Conservation (phyloP, 2,113 vertebrate genomes). For the Chloroceryle aenea region DNA sequence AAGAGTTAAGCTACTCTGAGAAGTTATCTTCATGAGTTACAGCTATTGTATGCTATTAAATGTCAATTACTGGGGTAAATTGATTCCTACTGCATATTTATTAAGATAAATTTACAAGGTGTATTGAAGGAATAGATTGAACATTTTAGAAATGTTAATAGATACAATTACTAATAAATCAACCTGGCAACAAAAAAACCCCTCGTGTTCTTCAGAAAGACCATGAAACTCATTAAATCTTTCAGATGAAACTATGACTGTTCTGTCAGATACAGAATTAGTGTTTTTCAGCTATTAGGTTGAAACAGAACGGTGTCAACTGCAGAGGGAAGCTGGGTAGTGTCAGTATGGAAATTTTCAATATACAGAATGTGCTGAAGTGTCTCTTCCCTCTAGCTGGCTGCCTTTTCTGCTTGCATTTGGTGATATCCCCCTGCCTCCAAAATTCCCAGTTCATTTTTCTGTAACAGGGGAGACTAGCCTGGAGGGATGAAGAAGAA, state of each 20-base stretch:
- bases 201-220: conserved; percentile 27
- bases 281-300: neutral
- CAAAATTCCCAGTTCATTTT: neutral
- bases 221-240: conserved; percentile 18
- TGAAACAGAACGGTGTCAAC: neutral
- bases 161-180: conserved; percentile 56
- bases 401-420: neutral
- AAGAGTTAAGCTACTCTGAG: conserved; percentile 31
- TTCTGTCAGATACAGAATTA: neutral
- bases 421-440: neutral
- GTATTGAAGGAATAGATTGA: conserved; percentile 26
- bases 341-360: neutral
- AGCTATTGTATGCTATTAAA: neutral
- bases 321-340: neutral
- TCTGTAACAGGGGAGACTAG: neutral
- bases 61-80: neutral
- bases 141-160: conserved; percentile 59
- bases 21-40: neutral
- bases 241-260: neutral
- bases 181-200: conserved; percentile 30
- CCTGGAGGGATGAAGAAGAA: neutral
- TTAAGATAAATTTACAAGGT: conserved; percentile 67
- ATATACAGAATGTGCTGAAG: neutral
- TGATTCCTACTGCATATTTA: conserved; percentile 62
- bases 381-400: neutral